Percentiles rank a stretch among this genome's conserved stretches.
These are phyloP conservation scores for Manis javanica DNA, from an alignment of 2,797 vertebrate species.

Conservation along the genomic window DNA sequence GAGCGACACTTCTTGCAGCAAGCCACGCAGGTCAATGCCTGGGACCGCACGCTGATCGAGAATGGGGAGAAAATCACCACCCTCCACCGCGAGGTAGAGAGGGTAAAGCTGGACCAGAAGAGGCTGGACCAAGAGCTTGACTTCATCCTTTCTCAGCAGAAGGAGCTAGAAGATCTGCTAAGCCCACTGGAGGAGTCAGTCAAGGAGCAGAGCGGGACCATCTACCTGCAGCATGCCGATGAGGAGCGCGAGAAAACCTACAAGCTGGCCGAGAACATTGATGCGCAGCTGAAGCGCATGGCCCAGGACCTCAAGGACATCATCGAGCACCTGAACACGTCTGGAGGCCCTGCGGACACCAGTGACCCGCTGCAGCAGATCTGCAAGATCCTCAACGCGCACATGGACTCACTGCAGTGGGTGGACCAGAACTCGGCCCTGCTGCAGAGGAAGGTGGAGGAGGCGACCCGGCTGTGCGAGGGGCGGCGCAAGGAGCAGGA, in stretches of 20 bases:
- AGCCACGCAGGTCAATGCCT: slow-evolving; percentile 97
- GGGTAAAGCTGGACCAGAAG: slow-evolving; percentile 98
- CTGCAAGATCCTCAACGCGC: slow-evolving; percentile 98
- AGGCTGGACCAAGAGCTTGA: slow-evolving; percentile 97
- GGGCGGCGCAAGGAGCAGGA: slow-evolving; percentile 96
- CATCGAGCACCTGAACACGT: slow-evolving; percentile 96
- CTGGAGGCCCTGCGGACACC: slow-evolving; percentile 92
- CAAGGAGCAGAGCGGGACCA: slow-evolving; percentile 96
- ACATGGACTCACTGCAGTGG: slow-evolving; percentile 99
- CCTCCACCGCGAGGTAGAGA: slow-evolving; percentile 97
- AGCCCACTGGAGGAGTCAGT: slow-evolving; percentile 95
- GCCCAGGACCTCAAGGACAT: slow-evolving; percentile 98
- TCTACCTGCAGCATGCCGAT: slow-evolving; percentile 98
- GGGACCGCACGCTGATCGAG: slow-evolving; percentile 95
- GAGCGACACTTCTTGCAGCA: slow-evolving; percentile 98
- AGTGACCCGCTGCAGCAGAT: slow-evolving; percentile 98
- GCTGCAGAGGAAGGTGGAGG: slow-evolving; percentile 96
- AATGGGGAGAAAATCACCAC: slow-evolving; percentile 98
- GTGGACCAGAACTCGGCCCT: slow-evolving; percentile 97
- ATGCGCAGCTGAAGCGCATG: slow-evolving; percentile 97
- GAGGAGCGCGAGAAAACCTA: slow-evolving; percentile 97
- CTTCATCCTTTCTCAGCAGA: slow-evolving; percentile 98
- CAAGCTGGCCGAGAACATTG: slow-evolving; percentile 97
- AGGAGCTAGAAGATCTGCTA: slow-evolving; percentile 97
- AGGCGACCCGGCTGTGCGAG: slow-evolving; percentile 94